Conservation (phyloP, 2,888 invertebrate species). For the Epicampocera succincta region DNA sequence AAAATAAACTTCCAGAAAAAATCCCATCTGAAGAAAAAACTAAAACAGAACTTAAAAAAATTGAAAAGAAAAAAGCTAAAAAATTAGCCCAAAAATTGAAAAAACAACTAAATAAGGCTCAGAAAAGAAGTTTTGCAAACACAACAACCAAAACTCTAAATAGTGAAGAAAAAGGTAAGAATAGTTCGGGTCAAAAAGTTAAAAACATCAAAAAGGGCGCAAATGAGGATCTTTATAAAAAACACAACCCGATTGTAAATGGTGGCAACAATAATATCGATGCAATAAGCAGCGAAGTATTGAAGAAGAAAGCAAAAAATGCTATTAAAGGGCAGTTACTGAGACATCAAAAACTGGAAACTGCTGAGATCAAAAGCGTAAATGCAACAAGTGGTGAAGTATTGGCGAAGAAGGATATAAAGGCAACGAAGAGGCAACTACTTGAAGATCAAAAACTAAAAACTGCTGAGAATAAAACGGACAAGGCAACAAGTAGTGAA, state of each 20-base stretch:
- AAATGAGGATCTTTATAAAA: not conserved
- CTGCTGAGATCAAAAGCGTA: no score
- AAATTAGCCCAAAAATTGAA: conserved; percentile 75
- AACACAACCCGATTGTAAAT: not conserved
- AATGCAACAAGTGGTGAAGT: no score
- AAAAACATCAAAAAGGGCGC: conserved; percentile 71
- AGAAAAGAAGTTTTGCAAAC: not conserved
- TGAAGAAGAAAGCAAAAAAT: conserved; percentile 48
- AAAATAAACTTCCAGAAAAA: not conserved
- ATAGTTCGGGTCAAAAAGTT: conserved; percentile 71
- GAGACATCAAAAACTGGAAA: conserved; percentile 58
- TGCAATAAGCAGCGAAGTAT: not conserved
- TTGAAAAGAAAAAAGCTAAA: conserved; percentile 75
- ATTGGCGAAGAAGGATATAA: no score
- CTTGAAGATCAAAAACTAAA: no score
- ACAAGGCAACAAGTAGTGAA: conserved; percentile 7
- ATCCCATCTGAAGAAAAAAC: not conserved
- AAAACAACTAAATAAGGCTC: conserved; percentile 70
- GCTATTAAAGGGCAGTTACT: conserved; percentile 47
- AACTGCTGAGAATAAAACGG: not conserved
- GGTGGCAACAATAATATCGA: no score
- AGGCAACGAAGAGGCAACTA: no score
- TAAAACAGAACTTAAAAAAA: conserved; percentile 71
- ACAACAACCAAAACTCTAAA: not conserved
- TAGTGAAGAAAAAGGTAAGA: not conserved